A percentile compares a stretch with the other conserved stretches of the same genome.
These are phyloP conservation scores for Agrotis segetum DNA, from an alignment of 2,888 invertebrate species.

Conservation along the genomic window DNA sequence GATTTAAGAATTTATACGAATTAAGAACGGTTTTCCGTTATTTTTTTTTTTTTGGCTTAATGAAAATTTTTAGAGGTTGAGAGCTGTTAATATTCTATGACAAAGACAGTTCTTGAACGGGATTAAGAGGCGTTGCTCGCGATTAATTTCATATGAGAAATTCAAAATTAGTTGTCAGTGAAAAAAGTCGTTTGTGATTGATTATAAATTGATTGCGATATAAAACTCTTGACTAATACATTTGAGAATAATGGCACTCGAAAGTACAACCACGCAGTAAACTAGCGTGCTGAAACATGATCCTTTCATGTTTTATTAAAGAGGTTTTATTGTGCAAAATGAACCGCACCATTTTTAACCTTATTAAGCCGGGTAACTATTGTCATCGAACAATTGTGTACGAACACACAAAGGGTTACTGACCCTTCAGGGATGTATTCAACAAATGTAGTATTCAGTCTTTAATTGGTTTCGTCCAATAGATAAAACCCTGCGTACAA, in stretches of 20 bases:
- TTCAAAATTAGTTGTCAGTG: no score
- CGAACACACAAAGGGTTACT: slow-evolving; percentile 21
- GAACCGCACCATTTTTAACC: slow-evolving; percentile 21
- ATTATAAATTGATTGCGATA: no score
- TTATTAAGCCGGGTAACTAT: slow-evolving; percentile 28
- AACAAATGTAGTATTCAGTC: slow-evolving; percentile 30
- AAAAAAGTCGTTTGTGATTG: no score
- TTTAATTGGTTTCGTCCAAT: slow-evolving; percentile 45
- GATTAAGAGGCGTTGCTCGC: no score
- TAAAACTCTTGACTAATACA: no score
- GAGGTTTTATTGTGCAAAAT: slow-evolving; percentile 5
- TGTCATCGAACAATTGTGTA: slow-evolving; percentile 29
- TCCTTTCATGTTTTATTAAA: neutral
- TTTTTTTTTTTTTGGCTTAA: no score
- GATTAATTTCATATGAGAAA: no score
- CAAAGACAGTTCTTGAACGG: no score
- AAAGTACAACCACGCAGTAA: neutral
- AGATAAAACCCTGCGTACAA: slow-evolving; percentile 44
- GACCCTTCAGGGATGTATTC: slow-evolving; percentile 36
- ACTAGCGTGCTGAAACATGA: neutral
- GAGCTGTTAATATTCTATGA: no score
- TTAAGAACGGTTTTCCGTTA: no score
- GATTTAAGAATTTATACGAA: neutral
- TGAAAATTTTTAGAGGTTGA: no score
- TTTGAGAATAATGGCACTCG: no score